Conservation (phyloP, 2,888 invertebrate genomes). For the Mylabris sibirica region DNA sequence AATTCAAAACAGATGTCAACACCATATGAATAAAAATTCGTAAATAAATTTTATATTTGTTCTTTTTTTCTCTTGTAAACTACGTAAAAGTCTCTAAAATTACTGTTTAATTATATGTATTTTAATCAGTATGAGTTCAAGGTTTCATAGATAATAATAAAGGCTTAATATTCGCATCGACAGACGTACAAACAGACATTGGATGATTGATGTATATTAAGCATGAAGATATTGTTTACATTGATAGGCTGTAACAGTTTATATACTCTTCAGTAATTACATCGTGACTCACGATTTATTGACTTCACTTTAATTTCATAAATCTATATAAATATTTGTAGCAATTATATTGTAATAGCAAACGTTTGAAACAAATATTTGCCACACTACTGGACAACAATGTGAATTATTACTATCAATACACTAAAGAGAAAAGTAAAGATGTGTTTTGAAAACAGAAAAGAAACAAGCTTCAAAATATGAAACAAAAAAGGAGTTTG, state of each 20-base stretch:
- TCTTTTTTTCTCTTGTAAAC: background rate
- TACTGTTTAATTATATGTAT: background rate
- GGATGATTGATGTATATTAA: slow-evolving; percentile 31
- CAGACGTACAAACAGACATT: slow-evolving; percentile 22
- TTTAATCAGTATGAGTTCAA: slow-evolving; percentile 13
- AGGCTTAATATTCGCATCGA: slow-evolving; percentile 8
- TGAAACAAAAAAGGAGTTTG: background rate
- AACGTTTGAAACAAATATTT: slow-evolving; percentile 34
- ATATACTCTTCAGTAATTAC: slow-evolving; percentile 33
- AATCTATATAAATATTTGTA: slow-evolving; percentile 38
- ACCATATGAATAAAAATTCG: slow-evolving; percentile 33
- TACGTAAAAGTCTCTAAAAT: background rate
- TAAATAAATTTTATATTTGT: slow-evolving; percentile 16
- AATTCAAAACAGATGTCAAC: slow-evolving; percentile 33
- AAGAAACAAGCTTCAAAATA: too few species aligned
- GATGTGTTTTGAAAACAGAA: too few species aligned
- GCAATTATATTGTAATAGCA: slow-evolving; percentile 34
- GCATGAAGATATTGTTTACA: slow-evolving; percentile 36
- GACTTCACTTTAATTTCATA: slow-evolving; percentile 34
- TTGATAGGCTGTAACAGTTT: slow-evolving; percentile 37
- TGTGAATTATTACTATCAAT: slow-evolving; percentile 12
- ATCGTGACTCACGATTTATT: slow-evolving; percentile 39
- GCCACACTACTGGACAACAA: slow-evolving; percentile 18
- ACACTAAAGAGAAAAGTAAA: too few species aligned
- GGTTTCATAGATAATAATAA: background rate